Evolutionary conservation across 37 sponge, comb jelly and placozoan species (phyloP).

Genomic region (Chondrosia reniformis): DNA sequence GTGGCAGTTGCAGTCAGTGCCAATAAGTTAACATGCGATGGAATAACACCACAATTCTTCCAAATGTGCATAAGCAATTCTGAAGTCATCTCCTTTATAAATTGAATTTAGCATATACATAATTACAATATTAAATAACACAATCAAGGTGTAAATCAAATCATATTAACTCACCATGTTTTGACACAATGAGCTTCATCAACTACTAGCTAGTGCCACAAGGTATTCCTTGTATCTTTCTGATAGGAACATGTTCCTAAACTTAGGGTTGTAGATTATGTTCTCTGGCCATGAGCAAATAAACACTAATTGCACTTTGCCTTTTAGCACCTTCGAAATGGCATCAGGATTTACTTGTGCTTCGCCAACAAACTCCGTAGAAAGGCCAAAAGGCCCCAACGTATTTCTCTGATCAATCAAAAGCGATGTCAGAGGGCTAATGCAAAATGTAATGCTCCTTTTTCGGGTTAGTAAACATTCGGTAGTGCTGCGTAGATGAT

Average conservation of each 20-base stretch:
- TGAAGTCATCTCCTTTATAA: constrained; percentile 29
- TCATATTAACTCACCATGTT: constrained; percentile 23
- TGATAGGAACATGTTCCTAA: constrained; percentile 38
- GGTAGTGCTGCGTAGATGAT: constrained; percentile 14
- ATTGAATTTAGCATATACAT: too few species aligned
- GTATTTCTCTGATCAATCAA: constrained; percentile 47
- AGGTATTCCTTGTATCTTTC: constrained; percentile 22
- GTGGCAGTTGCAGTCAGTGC: constrained; percentile 45
- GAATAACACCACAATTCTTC: constrained; percentile 34
- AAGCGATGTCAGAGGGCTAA: constrained; percentile 45
- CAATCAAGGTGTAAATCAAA: too few species aligned
- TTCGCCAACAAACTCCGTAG: constrained; percentile 54
- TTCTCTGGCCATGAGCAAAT: constrained; percentile 49
- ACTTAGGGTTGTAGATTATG: constrained; percentile 18
- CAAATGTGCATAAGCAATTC: constrained; percentile 34
- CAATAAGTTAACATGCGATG: constrained; percentile 21
- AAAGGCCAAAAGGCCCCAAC: constrained; percentile 16
- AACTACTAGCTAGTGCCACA: constrained; percentile 42
- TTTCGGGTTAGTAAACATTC: neutral
- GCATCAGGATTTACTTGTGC: constrained; percentile 23
- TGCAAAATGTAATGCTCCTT: constrained; percentile 33
- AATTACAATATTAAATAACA: too few species aligned
- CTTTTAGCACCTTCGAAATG: neutral
- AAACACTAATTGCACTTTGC: constrained; percentile 40
- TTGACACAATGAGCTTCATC: constrained; percentile 65